These are phyloP conservation scores for Trachymyrmex septentrionalis DNA, from an alignment of 1,140 invertebrate species.

Conservation along the genomic window DNA sequence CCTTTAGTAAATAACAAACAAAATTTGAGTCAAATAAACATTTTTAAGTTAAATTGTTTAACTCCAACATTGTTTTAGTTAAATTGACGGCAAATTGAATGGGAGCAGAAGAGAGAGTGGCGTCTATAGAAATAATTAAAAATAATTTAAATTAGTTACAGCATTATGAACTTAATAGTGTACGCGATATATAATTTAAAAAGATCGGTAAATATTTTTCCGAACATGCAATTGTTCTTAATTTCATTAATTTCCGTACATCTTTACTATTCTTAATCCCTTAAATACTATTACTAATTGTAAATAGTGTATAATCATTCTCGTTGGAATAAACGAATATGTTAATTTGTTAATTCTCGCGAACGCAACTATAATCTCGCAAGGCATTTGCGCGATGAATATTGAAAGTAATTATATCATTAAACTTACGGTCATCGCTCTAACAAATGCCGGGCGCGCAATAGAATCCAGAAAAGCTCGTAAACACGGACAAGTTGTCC, in stretches of 20 bases:
- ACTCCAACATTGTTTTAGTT: too few species aligned
- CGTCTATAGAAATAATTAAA: too few species aligned
- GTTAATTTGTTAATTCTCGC: slow-evolving; percentile 52
- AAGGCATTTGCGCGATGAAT: slow-evolving; percentile 40
- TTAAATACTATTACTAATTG: not conserved
- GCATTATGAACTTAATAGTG: too few species aligned
- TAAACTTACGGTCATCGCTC: slow-evolving; percentile 59
- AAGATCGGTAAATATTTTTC: not conserved
- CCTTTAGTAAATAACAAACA: too few species aligned
- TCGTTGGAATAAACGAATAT: slow-evolving; percentile 14
- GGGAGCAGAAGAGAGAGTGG: too few species aligned
- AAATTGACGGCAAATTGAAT: too few species aligned
- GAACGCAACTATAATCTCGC: slow-evolving; percentile 18
- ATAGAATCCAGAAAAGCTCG: slow-evolving; percentile 55
- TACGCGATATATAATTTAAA: not conserved
- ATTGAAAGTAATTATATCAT: slow-evolving; percentile 60
- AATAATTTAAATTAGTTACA: too few species aligned
- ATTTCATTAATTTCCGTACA: not conserved
- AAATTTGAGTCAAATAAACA: too few species aligned
- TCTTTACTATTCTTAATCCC: not conserved
- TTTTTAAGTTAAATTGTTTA: too few species aligned
- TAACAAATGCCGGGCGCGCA: slow-evolving; percentile 42
- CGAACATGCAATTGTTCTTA: not conserved
- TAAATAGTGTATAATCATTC: not conserved
- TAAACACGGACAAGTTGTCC: slow-evolving; percentile 57